Evolutionary conservation across 1,140 invertebrate species (phyloP).

Genomic region (Drosophila seguyi): DNA sequence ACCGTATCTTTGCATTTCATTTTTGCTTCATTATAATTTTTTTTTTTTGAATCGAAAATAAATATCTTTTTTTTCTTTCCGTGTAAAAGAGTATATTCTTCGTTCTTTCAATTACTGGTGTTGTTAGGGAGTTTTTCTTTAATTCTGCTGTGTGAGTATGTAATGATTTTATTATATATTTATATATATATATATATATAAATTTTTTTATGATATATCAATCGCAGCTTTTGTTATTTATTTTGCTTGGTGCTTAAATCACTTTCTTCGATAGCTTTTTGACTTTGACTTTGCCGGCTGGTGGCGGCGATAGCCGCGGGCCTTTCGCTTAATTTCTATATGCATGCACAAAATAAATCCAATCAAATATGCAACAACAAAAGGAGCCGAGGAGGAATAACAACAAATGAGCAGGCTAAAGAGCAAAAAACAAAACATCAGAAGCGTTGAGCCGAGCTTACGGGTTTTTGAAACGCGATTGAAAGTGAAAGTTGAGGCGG

Average conservation of each 20-base stretch:
- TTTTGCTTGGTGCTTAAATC: constrained; percentile 40
- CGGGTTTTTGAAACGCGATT: constrained; percentile 77
- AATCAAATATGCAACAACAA: constrained; percentile 60
- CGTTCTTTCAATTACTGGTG: background rate
- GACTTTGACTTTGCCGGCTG: constrained; percentile 41
- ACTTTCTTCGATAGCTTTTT: constrained; percentile 65
- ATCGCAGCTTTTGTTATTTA: constrained; percentile 1
- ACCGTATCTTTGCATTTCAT: too few relatives aligned
- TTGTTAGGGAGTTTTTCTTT: background rate
- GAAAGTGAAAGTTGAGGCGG: constrained; percentile 72
- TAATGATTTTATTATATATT: background rate
- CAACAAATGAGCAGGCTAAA: constrained; percentile 14
- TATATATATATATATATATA: background rate
- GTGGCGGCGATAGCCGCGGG: constrained; percentile 22
- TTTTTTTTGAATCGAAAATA: background rate
- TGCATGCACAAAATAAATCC: constrained; percentile 63
- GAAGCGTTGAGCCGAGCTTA: constrained; percentile 50
- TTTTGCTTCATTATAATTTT: too few relatives aligned
- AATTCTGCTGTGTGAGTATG: background rate
- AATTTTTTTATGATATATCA: background rate
- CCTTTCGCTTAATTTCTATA: constrained; percentile 79
- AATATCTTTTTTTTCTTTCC: background rate
- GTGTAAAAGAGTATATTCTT: background rate
- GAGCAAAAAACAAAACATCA: constrained; percentile 31
- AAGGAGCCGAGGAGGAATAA: constrained; percentile 10